phyloP scores from a whole-genome alignment of 2,797 vertebrate genomes.

The Peromyscus melanophrys region DNA sequence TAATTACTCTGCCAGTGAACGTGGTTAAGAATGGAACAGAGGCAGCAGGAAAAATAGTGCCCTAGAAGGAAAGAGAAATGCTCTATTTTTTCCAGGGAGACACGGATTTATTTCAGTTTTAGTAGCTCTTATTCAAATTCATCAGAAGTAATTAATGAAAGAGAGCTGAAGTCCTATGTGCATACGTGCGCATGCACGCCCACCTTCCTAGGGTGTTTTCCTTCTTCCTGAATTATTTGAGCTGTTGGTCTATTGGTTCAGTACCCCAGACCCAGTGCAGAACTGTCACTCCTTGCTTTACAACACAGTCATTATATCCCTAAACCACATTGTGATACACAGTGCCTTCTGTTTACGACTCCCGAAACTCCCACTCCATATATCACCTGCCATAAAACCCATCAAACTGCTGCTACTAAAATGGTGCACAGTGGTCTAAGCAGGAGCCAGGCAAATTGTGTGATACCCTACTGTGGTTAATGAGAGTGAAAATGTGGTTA shows the following conservation, averaged over 20 bases:
- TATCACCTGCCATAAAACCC: constrained; percentile 94
- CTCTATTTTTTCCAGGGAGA: constrained; percentile 80
- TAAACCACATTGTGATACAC: constrained; percentile 93
- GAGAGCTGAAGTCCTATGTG: constrained; percentile 79
- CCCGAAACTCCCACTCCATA: constrained; percentile 93
- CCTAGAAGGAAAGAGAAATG: constrained; percentile 83
- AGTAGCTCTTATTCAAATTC: constrained; percentile 89
- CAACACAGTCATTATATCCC: constrained; percentile 93
- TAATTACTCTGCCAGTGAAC: constrained; percentile 71
- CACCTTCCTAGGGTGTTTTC: constrained; percentile 81
- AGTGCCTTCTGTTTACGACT: constrained; percentile 94
- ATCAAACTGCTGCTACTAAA: constrained; percentile 93
- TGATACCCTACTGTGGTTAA: constrained; percentile 93
- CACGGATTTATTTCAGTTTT: constrained; percentile 87
- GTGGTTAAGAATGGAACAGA: constrained; percentile 74
- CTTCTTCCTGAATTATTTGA: constrained; percentile 89
- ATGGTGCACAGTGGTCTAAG: constrained; percentile 92
- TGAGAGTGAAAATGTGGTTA: constrained; percentile 93
- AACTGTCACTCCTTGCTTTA: constrained; percentile 93
- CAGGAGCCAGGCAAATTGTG: constrained; percentile 92
- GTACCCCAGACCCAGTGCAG: constrained; percentile 90
- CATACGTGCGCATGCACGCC: background rate
- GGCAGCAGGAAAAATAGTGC: constrained; percentile 70
- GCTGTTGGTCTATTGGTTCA: constrained; percentile 91
- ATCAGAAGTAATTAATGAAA: constrained; percentile 89